Percentiles rank a stretch among this genome's conserved stretches.
Evolutionary conservation across 2,113 vertebrate species (phyloP).

Genomic region (Oreochromis aureus): DNA sequence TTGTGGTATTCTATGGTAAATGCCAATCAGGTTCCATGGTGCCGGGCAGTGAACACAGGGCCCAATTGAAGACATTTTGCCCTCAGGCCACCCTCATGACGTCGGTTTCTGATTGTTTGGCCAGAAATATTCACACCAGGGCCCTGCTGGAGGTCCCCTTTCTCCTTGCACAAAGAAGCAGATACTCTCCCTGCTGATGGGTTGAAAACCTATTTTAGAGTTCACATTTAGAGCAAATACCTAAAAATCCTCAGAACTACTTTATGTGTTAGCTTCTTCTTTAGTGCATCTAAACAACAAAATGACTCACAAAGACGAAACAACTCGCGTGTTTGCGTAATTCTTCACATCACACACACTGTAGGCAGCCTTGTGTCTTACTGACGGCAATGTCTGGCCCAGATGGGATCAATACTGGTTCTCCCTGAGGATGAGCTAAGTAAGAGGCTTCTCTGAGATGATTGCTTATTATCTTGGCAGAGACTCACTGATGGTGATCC

Average conservation of each 20-base stretch:
- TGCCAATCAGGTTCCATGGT: not conserved
- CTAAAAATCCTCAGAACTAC: not conserved
- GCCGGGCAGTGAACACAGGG: not conserved
- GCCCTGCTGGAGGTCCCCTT: not conserved
- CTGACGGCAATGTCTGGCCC: not conserved
- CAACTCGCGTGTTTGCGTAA: not conserved
- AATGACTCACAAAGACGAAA: not conserved
- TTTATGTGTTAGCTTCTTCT: not conserved
- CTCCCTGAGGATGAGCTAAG: constrained; percentile 30
- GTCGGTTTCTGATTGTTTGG: accelerated
- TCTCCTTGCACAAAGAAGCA: not conserved
- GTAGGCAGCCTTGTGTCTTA: not conserved
- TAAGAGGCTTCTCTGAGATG: constrained; percentile 21
- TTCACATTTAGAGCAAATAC: not conserved
- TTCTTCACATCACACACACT: not conserved
- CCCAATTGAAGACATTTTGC: accelerated
- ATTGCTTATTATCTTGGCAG: constrained; percentile 16
- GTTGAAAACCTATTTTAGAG: not conserved
- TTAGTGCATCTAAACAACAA: not conserved
- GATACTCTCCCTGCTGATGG: accelerated
- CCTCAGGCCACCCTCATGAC: accelerated
- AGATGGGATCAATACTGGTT: constrained; percentile 8
- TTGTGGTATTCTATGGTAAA: not conserved
- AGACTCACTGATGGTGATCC: not conserved
- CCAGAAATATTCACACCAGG: not conserved